Evolutionary conservation across 2,888 invertebrate genomes (phyloP), one percentile per base, ranked within the genome.

Genomic region (Lycocerus yunnanus): DNA sequence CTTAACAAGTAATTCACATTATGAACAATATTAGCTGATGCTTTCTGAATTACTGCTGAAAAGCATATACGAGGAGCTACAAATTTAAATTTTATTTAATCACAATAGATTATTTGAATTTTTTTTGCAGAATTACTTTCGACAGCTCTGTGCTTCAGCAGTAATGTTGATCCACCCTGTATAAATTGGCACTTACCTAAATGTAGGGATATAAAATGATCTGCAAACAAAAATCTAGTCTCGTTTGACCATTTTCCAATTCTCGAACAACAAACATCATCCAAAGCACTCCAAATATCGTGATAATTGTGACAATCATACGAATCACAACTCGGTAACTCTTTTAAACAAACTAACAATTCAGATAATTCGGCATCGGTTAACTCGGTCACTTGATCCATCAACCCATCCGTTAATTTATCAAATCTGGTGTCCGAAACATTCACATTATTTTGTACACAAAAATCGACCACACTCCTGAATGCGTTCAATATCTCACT

Each of bases 221-320:
- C 91, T 67, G 90, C 88, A 77, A 91, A 89, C 69, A 88, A 83
- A n/a, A 95, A 86, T 74, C 90, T 81, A 80, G 91, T 87, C 67
- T 91, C 88, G 13, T 85, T 81, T 15, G 88, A 83, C 92, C 92
- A 93, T 0, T 83, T 80, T 0, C 84, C 83, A 77, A 89, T 83
- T 58, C 82, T 83, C 83, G 83, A 84, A 14, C 89, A 83, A 81
- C 94, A 93, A 71, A 90, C 90, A 78, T 90, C 89, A 83, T 95
- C 94, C 66, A 95, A 82, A 11, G 90, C 90, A 68, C 89, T 91
- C 92, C 93, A 93, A 1, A 94, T 85, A 81, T 91, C 90, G 72
- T 90, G 88, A 81, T 88, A 93, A 84, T 93, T 92, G 74, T 89
- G 88, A 3, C 90, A 88, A 69, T 88, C 87, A 9, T 89, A 85